Evolutionary conservation across 2,113 vertebrate species (phyloP), one percentile per base, ranked within the genome.

Genomic region (Rhadina sibilatrix): DNA sequence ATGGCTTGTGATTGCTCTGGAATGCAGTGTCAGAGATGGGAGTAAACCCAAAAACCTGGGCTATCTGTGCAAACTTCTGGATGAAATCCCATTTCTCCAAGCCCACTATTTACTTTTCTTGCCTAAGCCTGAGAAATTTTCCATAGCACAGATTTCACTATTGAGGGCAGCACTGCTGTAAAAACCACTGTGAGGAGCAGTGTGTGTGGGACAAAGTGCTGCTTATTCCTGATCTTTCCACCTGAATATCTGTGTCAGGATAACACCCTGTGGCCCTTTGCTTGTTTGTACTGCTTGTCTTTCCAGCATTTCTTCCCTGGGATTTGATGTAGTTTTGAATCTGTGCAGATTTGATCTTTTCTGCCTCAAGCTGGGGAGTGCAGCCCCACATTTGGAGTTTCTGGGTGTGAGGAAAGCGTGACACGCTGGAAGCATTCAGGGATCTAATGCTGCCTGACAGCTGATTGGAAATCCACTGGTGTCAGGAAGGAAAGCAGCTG

Each of bases 161-260:
- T 1, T 90, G 96, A 96, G 94, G 96, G 95, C 95, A 97, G 95
- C 33, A 60, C 94, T 91, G 87, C 91, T 93, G 68, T 77, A 91
- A 79, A 90, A 95, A 94, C n/a, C 47, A 19, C 65, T 5, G 15
- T 6, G 83, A 82, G 35, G 37, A 90, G 75, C 5, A 57, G n/a
- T 12, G 64, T 25, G 54, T 63, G 33, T 10, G 60, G 82, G 59
- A 95, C 72, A 47, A 72, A 85, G 31, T 47, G 59, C 84, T 83
- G 82, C 71, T 94, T 54, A 37, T 86, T 80, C 66, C 87, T 47
- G 19, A 31, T 63, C 54, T 38, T 92, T 68, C 71, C 46, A 31
- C 81, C 89, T 37, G 13, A 52, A 11, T 66, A 19, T 77, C 72
- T 37, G 23, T 89, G 87, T 59, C 63, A 81, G 90, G 71, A 19